Conservation (phyloP, 2,113 vertebrate genomes). For the Trematomus loennbergii region DNA sequence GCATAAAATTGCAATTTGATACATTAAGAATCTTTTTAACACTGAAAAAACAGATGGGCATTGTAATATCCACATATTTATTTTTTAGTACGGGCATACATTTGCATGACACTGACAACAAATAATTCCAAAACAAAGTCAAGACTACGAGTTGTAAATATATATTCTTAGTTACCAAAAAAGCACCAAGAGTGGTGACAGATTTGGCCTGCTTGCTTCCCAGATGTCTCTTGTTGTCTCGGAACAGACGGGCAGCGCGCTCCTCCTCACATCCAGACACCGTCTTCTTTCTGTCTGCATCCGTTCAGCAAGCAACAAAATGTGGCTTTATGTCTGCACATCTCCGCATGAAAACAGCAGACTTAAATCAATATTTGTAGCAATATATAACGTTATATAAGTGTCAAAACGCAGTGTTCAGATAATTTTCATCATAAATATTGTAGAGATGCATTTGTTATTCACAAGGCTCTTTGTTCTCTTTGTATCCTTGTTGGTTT, state of each 20-base stretch:
- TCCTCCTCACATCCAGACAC: constrained; percentile 39
- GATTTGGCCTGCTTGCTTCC: constrained; percentile 51
- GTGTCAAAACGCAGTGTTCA: background rate
- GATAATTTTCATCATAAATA: background rate
- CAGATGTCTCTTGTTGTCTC: constrained; percentile 67
- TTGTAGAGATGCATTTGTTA: background rate
- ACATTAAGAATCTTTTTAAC: background rate
- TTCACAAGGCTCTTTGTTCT: constrained; percentile 22
- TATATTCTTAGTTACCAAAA: background rate
- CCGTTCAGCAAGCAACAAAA: constrained; percentile 36
- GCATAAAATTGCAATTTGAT: background rate
- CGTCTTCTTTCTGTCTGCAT: constrained; percentile 24
- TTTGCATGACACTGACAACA: background rate
- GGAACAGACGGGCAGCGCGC: constrained; percentile 66
- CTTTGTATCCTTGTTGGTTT: background rate
- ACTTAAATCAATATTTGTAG: background rate
- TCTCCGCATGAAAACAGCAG: background rate
- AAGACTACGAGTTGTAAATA: background rate
- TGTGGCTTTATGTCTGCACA: background rate
- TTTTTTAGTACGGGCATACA: background rate
- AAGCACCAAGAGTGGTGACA: background rate
- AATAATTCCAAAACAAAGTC: background rate
- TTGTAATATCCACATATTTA: constrained; percentile 8
- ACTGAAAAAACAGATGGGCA: constrained; percentile 2
- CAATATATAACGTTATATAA: background rate